These are phyloP conservation scores for Drosophila engyochracea DNA, from an alignment of 2,888 invertebrate species.

Conservation along the genomic window DNA sequence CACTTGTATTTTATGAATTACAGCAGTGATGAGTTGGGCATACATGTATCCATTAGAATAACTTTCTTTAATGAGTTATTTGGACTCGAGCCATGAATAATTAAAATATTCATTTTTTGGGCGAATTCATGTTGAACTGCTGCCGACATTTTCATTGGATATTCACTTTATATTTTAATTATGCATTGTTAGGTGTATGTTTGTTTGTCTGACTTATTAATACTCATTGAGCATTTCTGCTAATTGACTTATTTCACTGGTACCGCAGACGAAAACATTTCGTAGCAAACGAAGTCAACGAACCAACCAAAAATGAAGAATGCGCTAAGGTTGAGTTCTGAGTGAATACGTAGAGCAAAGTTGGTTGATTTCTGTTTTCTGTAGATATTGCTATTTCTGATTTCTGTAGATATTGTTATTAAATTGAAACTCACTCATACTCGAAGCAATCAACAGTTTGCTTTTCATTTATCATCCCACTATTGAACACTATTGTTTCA, in stretches of 20 bases:
- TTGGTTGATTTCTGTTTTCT: neutral
- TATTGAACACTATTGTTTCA: no score
- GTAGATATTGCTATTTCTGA: neutral
- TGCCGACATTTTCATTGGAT: constrained; percentile 15
- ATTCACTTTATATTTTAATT: constrained; percentile 28
- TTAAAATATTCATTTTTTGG: neutral
- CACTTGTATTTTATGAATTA: neutral
- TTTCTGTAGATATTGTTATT: neutral
- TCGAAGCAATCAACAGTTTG: neutral
- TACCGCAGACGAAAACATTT: constrained; percentile 9
- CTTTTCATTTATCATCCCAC: no score
- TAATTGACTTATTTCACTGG: constrained; percentile 37
- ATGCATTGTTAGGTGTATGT: neutral
- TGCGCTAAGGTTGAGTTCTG: neutral
- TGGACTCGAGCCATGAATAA: constrained; percentile 2
- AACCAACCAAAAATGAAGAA: neutral
- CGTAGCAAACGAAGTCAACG: neutral
- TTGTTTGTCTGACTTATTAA: neutral
- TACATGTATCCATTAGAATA: neutral
- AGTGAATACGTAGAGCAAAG: neutral
- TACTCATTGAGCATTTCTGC: neutral
- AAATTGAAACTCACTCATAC: neutral
- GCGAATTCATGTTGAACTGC: neutral
- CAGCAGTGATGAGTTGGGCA: neutral
- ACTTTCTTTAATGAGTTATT: neutral